Evolutionary conservation across 1,140 invertebrate genomes (phyloP).

Genomic region (Eubasilissa regina): DNA sequence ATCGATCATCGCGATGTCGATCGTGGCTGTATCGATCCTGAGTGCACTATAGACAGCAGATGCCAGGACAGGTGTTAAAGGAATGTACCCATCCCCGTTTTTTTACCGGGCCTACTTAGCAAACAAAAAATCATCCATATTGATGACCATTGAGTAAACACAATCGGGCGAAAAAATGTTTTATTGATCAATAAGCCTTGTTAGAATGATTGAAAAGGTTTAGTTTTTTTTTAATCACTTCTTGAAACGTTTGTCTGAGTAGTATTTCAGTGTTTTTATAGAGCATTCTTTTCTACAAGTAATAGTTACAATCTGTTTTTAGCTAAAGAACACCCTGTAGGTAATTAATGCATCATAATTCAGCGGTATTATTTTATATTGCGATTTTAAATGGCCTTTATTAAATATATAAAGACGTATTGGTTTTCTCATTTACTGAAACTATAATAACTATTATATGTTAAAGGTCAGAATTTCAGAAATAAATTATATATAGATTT

Average conservation of each 20-base stretch:
- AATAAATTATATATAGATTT: too few relatives aligned
- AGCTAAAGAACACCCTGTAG: too few relatives aligned
- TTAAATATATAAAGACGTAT: too few relatives aligned
- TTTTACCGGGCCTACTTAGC: slow-evolving; percentile 59
- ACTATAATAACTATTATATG: too few relatives aligned
- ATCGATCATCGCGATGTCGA: slow-evolving; percentile 40
- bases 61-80: slow-evolving; percentile 58
- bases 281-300: too few relatives aligned
- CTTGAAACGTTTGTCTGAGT: neutral
- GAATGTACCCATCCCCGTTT: slow-evolving; percentile 41
- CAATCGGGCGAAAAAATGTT: slow-evolving; percentile 42
- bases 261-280: neutral
- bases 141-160: slow-evolving; percentile 57
- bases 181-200: slow-evolving; percentile 46
- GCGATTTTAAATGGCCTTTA: too few relatives aligned
- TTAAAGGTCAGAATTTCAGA: too few relatives aligned
- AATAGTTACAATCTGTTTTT: too few relatives aligned
- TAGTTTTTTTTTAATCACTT: slow-evolving; percentile 6
- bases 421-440: too few relatives aligned
- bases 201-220: slow-evolving; percentile 36
- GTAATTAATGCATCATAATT: too few relatives aligned
- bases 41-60: slow-evolving; percentile 44
- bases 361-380: too few relatives aligned
- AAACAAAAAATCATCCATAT: slow-evolving; percentile 59
- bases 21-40: slow-evolving; percentile 27